phyloP scores from a whole-genome alignment of 2,113 vertebrate species.

The Corydoras maculifer region DNA sequence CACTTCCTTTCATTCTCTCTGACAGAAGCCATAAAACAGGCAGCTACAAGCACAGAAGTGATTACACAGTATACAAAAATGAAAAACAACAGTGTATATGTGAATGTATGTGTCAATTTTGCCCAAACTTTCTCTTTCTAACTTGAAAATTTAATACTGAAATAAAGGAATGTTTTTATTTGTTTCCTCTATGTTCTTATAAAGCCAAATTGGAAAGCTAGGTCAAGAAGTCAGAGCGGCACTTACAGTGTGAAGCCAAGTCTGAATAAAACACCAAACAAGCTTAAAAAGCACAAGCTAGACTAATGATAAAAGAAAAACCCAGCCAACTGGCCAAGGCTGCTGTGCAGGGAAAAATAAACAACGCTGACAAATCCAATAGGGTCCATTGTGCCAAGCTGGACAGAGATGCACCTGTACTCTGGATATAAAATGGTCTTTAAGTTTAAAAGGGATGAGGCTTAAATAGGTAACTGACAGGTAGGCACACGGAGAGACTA shows the following conservation, averaged over 20 bases:
- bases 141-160: too few relatives aligned
- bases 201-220: background rate
- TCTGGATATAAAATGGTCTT: background rate
- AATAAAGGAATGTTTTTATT: background rate
- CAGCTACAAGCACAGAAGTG: slow-evolving; percentile 14
- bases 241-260: background rate
- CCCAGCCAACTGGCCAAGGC: background rate
- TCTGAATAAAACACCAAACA: background rate
- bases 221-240: slow-evolving; percentile 4
- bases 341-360: background rate
- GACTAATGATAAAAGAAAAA: background rate
- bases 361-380: background rate
- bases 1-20: background rate
- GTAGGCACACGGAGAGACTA: background rate
- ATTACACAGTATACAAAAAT: slow-evolving; percentile 13
- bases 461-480: background rate
- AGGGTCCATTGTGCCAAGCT: background rate
- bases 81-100: background rate
- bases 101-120: background rate
- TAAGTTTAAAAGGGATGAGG: background rate
- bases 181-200: too few relatives aligned
- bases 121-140: background rate
- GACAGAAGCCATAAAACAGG: slow-evolving; percentile 15
- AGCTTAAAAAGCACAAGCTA: background rate
- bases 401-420: background rate